A percentile compares a stretch with the other conserved stretches of the same genome.
These are phyloP conservation scores for Clanis bilineata DNA, from an alignment of 2,888 invertebrate species.

Conservation along the genomic window DNA sequence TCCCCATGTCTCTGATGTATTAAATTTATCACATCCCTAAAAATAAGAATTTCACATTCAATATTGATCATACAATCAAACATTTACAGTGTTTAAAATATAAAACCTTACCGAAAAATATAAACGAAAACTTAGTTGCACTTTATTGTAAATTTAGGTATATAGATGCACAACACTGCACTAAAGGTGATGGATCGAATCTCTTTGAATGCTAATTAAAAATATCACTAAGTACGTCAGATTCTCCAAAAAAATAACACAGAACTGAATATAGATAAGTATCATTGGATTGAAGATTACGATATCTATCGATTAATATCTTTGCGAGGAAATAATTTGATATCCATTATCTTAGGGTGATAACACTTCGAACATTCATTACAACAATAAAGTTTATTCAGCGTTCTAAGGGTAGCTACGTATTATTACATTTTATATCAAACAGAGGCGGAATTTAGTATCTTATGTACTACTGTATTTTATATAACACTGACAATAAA, in stretches of 20 bases:
- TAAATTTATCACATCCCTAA: conserved; percentile 32
- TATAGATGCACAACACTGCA: not conserved
- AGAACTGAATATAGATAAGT: conserved; percentile 48
- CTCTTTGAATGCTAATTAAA: conserved; percentile 13
- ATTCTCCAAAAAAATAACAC: conserved; percentile 40
- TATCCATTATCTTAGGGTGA: conserved; percentile 40
- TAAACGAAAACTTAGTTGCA: not conserved
- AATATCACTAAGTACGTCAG: conserved; percentile 35
- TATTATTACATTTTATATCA: not conserved
- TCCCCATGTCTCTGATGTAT: conserved; percentile 27
- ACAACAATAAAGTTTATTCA: conserved; percentile 12
- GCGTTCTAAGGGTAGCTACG: not conserved
- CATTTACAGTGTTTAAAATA: too few relatives aligned
- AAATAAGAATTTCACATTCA: conserved; percentile 19
- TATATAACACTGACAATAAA: not conserved
- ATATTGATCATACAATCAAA: not conserved
- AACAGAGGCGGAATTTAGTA: not conserved
- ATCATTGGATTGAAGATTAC: conserved; percentile 45
- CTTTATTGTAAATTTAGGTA: not conserved
- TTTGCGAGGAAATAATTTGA: conserved; percentile 57
- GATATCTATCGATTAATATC: conserved; percentile 66
- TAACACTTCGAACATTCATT: conserved; percentile 19
- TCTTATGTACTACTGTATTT: not conserved
- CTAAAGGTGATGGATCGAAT: not conserved
- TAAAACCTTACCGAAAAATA: not conserved